Percentiles rank a stretch among this genome's conserved stretches.
Evolutionary conservation across 2,888 invertebrate genomes (phyloP).

Genomic region (Operophtera brumata): DNA sequence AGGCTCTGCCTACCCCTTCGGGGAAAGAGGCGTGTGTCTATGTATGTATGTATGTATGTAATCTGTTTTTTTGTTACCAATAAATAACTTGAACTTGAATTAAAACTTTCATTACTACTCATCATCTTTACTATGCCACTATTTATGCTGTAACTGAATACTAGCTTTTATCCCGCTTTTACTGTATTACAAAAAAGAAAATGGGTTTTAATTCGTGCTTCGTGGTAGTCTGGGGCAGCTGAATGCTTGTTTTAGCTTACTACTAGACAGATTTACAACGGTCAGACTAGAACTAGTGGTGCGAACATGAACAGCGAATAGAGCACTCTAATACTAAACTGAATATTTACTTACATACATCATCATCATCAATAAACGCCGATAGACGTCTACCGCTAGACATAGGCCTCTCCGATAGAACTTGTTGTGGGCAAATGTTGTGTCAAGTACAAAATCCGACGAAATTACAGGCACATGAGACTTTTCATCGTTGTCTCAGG

Average conservation of each 20-base stretch:
- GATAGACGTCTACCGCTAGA: too few species aligned
- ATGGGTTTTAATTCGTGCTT: constrained; percentile 19
- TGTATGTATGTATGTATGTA: too few species aligned
- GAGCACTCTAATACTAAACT: neutral
- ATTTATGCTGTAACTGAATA: constrained; percentile 28
- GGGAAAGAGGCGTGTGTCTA: too few species aligned
- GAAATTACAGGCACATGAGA: too few species aligned
- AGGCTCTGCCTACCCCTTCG: too few species aligned
- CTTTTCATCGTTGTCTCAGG: too few species aligned
- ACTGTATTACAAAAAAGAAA: constrained; percentile 22
- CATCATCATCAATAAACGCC: too few species aligned
- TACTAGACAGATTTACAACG: constrained; percentile 15
- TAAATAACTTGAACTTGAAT: too few species aligned
- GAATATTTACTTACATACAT: neutral
- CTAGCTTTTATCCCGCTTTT: constrained; percentile 25
- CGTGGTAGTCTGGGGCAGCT: constrained; percentile 18
- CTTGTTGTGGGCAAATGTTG: too few species aligned
- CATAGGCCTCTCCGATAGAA: too few species aligned
- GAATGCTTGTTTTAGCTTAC: constrained; percentile 23
- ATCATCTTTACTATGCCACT: constrained; percentile 12
- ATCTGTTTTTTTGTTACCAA: too few species aligned
- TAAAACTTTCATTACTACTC: neutral
- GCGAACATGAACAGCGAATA: neutral
- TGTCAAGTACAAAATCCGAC: too few species aligned
- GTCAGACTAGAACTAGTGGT: constrained; percentile 6